Base-by-base conservation (phyloP, 2,888 invertebrate genomes). In the Hipparchia semele region DNA sequence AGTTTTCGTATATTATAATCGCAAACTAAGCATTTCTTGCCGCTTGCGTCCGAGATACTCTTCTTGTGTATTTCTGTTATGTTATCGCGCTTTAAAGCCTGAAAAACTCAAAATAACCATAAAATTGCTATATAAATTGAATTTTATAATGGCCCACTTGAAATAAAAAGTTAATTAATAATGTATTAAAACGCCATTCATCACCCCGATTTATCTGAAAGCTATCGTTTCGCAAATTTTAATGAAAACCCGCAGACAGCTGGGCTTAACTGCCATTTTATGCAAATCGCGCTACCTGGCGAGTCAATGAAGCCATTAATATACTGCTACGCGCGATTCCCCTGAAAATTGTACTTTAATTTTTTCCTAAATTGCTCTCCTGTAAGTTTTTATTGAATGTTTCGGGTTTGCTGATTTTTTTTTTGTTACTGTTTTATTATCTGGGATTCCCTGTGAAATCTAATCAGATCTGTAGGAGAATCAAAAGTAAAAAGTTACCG, bases 221-320 rank as follows among this genome's bases (percentile, higher is more conserved):
- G 71, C 73, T 71, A 73, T 72, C 73, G 72, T 81, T 80, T 76
- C 75, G 79, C 79, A 79, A 80, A 82, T 84, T 86, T 83, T 86
- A 86, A 87, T 84, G 84, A 84, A 83, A 84, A 81, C 80, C 80
- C 79, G 79, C 78, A 79, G 76, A 76, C 78, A 79, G 78, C 77
- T 78, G 82, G 80, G 76, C 82, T 80, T 84, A 84, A 87, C 82
- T 84, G 83, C 81, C 78, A 80, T 81, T 84, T 86, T 81, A 87
- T 86, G 86, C 79, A 84, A 87, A 86, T 86, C 73, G 69, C 74
- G 77, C 78, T 80, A 81, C 80, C 80, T 81, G 81, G 75, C 78
- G 73, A 73, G 60, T 76, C 79, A 76, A 76, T 78, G 77, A 75
- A 76, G 73, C 76, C 79, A 78, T 82, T 82, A 79, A 81, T 83